phyloP scores from a whole-genome alignment of 1,140 invertebrate species.

The Sycobia sp. region DNA sequence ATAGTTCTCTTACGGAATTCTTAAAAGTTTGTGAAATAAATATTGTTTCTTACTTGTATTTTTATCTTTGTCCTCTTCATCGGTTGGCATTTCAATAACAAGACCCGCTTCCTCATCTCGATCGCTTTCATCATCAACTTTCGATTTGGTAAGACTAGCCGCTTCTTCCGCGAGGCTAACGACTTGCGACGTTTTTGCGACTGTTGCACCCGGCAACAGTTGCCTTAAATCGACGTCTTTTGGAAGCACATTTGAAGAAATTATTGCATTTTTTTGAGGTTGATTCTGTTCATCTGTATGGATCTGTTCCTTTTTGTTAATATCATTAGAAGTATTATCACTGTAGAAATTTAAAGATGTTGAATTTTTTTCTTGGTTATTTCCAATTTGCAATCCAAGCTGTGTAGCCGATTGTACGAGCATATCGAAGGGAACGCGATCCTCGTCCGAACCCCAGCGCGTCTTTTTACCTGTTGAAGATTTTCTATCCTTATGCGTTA shows the following conservation, averaged over 20 bases:
- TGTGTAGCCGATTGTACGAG: conserved; percentile 55
- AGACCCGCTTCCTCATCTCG: conserved; percentile 56
- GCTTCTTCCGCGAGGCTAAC: conserved; percentile 54
- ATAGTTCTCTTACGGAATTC: no score
- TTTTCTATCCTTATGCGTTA: conserved; percentile 42
- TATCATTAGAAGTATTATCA: conserved; percentile 53
- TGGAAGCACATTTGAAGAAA: not conserved
- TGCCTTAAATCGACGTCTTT: conserved; percentile 53
- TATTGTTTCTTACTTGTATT: conserved; percentile 35
- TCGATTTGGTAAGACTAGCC: conserved; percentile 50
- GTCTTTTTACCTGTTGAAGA: conserved; percentile 54
- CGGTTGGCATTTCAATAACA: conserved; percentile 54
- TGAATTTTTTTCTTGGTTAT: conserved; percentile 4
- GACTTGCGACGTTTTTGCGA: conserved; percentile 44
- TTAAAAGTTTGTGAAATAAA: no score
- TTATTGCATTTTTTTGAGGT: not conserved
- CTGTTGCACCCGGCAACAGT: conserved; percentile 39
- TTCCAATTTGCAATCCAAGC: conserved; percentile 40
- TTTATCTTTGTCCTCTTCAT: conserved; percentile 50
- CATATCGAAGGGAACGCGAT: conserved; percentile 58
- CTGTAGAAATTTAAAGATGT: conserved; percentile 52
- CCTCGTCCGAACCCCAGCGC: conserved; percentile 59
- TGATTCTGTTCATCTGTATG: conserved; percentile 44
- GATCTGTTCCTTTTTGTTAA: conserved; percentile 55
- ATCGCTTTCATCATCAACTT: conserved; percentile 57